phyloP scores from a whole-genome alignment of 2,797 vertebrate genomes.

The Dermochelys coriacea region DNA sequence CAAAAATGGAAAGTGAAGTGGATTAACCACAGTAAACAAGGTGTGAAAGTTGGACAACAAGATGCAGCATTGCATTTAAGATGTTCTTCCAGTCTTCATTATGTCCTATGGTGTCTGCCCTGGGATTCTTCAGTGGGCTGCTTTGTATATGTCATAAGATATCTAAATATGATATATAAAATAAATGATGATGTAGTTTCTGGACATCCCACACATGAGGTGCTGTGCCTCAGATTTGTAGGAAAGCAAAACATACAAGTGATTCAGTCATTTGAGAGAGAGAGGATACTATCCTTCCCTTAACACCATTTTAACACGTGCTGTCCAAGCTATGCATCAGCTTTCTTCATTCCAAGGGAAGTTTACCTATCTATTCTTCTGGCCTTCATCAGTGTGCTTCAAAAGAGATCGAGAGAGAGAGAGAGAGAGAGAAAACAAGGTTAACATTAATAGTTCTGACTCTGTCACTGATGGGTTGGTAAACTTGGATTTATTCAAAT shows the following conservation, averaged over 20 bases:
- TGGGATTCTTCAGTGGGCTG: background rate
- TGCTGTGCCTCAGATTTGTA: background rate
- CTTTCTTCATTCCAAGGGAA: background rate
- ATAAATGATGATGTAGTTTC: background rate
- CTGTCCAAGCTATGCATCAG: background rate
- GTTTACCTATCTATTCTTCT: background rate
- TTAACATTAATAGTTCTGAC: background rate
- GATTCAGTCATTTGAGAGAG: background rate
- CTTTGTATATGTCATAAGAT: background rate
- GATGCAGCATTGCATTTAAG: background rate
- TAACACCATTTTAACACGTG: background rate
- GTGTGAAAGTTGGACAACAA: background rate
- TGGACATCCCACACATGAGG: accelerated
- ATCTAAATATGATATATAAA: background rate
- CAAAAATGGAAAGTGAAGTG: background rate
- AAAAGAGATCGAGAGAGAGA: background rate
- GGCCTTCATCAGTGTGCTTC: background rate
- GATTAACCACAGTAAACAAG: background rate
- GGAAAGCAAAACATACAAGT: background rate
- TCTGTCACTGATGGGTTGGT: background rate
- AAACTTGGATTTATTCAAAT: background rate
- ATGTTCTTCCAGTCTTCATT: background rate
- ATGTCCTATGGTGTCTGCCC: accelerated
- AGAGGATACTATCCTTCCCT: background rate
- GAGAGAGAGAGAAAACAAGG: background rate